A percentile compares a stretch with the other conserved stretches of the same genome.
These are phyloP conservation scores for Neotoma lepida DNA, from an alignment of 2,113 vertebrate species.

Conservation along the genomic window DNA sequence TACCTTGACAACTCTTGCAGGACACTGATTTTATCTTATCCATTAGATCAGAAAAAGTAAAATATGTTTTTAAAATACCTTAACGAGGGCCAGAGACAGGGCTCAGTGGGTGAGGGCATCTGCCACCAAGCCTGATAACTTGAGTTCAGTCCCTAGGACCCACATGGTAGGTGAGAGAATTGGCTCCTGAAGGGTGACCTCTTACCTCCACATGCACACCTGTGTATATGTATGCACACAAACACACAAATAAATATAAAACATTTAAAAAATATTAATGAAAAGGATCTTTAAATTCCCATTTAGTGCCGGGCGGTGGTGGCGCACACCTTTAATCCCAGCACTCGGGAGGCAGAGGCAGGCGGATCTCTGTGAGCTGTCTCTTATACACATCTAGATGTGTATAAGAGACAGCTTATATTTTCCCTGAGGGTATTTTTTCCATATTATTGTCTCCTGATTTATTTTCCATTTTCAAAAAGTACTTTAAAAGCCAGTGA, in stretches of 20 bases:
- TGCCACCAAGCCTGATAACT: not conserved
- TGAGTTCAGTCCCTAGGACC: not conserved
- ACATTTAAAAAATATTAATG: not conserved
- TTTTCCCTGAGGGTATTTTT: conserved; percentile 21
- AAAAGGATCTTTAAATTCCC: not conserved
- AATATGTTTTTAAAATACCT: not conserved
- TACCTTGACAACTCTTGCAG: not conserved
- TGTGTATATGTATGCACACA: no score
- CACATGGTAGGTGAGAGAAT: not conserved
- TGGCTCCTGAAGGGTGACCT: not conserved
- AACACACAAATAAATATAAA: not conserved
- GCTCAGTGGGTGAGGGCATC: not conserved
- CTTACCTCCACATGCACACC: not conserved
- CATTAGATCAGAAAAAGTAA: not conserved
- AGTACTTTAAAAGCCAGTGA: conserved; percentile 37
- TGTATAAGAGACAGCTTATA: no score
- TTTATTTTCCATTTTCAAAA: conserved; percentile 51
- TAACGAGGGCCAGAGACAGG: not conserved
- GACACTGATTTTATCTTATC: not conserved
- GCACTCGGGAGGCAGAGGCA: no score
- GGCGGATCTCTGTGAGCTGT: no score
- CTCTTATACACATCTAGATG: no score
- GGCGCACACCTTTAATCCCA: no score
- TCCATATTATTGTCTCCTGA: not conserved
- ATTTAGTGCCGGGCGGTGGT: no score